Conservation (phyloP, 2,888 invertebrate species). For the Cryptus viduatorius region DNA sequence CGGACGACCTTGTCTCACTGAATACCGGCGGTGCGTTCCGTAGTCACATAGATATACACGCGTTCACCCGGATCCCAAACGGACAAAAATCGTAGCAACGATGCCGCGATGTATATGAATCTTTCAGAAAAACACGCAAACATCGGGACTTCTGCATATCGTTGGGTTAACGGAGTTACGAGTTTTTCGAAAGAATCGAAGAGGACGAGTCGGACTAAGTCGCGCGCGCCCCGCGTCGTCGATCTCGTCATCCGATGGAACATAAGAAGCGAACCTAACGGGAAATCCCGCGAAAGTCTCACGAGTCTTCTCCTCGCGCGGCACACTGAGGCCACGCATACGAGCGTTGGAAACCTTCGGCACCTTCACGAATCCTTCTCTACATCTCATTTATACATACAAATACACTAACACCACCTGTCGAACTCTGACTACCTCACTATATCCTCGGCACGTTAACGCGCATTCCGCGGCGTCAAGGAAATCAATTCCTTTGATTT, state of each 20-base stretch:
- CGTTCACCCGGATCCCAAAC: neutral
- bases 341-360: neutral
- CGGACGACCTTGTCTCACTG: constrained; percentile 59
- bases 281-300: constrained; percentile 68
- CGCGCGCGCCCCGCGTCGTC: constrained; percentile 37
- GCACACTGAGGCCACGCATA: constrained; percentile 18
- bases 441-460: constrained; percentile 53
- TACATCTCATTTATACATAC: neutral
- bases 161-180: constrained; percentile 5
- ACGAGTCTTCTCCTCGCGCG: constrained; percentile 41
- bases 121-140: no score
- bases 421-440: constrained; percentile 54
- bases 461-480: constrained; percentile 49
- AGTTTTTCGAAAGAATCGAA: constrained; percentile 26
- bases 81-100: neutral
- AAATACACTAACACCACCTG: neutral
- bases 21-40: constrained; percentile 52
- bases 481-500: constrained; percentile 8
- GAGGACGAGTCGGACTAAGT: constrained; percentile 21
- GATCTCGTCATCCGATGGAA: constrained; percentile 58
- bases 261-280: constrained; percentile 59
- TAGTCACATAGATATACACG: neutral
- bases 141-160: no score
- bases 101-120: neutral
- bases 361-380: neutral